phyloP scores from a whole-genome alignment of 1,140 invertebrate species.

The Heterodera schachtii region DNA sequence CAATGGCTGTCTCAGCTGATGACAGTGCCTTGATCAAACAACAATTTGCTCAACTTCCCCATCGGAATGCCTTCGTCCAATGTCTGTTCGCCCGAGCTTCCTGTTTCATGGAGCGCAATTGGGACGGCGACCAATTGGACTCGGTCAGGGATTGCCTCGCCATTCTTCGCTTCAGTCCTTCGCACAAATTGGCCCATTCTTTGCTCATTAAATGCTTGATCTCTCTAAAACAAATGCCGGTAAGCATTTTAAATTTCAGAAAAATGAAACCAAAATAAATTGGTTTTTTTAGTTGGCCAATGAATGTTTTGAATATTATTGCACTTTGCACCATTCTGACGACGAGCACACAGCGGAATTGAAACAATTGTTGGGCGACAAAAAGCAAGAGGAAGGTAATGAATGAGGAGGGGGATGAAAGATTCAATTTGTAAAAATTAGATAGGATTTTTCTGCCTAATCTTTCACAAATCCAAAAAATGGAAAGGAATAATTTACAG shows the following conservation, averaged over 20 bases:
- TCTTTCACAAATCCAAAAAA: background rate
- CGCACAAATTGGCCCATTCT: conserved; percentile 25
- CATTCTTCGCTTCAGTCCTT: background rate
- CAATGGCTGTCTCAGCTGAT: background rate
- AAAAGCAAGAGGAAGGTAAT: conserved; percentile 22
- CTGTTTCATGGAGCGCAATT: conserved; percentile 31
- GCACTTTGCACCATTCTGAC: conserved; percentile 19
- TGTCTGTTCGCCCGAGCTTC: conserved; percentile 16
- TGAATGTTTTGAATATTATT: conserved; percentile 9
- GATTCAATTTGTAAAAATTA: too few relatives aligned
- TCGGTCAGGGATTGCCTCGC: conserved; percentile 25
- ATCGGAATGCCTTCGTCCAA: conserved; percentile 1
- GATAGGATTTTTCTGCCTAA: too few relatives aligned
- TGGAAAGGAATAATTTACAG: conserved; percentile 7
- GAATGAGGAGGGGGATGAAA: too few relatives aligned
- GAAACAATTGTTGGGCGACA: background rate
- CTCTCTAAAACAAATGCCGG: conserved; percentile 22
- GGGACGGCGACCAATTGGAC: conserved; percentile 33
- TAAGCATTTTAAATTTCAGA: background rate
- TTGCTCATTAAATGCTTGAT: conserved; percentile 22
- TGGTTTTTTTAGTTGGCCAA: conserved; percentile 19
- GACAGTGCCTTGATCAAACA: background rate
- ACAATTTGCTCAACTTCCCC: background rate
- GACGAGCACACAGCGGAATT: conserved; percentile 23
- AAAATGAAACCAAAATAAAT: background rate